Conservation (phyloP, 2,113 vertebrate species). For the Eidolon helvum region DNA sequence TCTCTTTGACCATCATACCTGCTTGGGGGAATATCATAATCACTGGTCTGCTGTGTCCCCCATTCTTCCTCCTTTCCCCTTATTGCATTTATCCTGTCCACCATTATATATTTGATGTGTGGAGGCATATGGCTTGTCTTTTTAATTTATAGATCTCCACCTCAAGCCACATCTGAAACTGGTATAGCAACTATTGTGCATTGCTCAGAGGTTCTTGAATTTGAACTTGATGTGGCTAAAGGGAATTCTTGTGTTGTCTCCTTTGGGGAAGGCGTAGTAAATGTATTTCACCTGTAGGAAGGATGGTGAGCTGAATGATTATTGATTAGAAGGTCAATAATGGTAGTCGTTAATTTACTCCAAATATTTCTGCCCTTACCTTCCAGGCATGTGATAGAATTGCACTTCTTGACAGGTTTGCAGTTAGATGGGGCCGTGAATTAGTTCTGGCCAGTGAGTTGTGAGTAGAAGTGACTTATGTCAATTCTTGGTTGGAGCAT, state of each 20-base stretch:
- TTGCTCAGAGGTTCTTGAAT: not conserved
- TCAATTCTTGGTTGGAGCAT: not conserved
- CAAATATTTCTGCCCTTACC: not conserved
- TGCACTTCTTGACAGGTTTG: not conserved
- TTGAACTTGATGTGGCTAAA: not conserved
- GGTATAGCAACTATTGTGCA: not conserved
- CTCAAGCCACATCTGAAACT: not conserved
- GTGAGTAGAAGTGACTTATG: not conserved
- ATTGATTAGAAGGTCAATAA: not conserved
- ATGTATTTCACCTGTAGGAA: not conserved
- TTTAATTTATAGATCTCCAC: not conserved
- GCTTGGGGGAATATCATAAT: not conserved
- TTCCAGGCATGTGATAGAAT: not conserved
- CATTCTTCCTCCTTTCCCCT: not conserved
- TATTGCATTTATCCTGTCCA: not conserved
- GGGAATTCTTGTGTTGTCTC: not conserved
- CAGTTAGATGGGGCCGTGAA: not conserved
- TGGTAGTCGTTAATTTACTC: not conserved
- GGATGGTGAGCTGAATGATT: not conserved
- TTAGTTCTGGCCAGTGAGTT: not conserved
- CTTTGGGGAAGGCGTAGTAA: not conserved
- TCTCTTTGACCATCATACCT: not conserved
- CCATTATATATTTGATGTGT: not conserved
- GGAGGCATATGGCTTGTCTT: not conserved
- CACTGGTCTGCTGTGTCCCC: not conserved